Percentiles rank a stretch among this genome's conserved stretches.
Evolutionary conservation across 2,797 vertebrate species (phyloP).

Genomic region (Taenioides sp.): DNA sequence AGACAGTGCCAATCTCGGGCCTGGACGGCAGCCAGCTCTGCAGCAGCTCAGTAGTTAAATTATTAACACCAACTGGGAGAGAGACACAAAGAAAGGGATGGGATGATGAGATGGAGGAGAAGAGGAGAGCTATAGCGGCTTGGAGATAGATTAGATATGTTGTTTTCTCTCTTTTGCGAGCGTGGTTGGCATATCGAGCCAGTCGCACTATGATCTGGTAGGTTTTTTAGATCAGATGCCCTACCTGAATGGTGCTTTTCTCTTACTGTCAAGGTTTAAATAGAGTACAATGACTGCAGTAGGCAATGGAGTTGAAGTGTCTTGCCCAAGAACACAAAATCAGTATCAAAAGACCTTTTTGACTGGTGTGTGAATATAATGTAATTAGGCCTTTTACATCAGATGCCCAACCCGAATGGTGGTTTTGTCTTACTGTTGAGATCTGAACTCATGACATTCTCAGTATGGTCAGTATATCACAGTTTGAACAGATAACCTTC

Average conservation of each 20-base stretch:
- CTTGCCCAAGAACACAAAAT: neutral
- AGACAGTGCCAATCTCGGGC: constrained; percentile 71
- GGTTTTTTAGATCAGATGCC: too few relatives aligned
- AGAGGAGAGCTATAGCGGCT: constrained; percentile 48
- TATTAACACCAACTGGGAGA: constrained; percentile 77
- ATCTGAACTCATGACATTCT: neutral
- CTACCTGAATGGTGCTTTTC: too few relatives aligned
- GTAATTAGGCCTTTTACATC: too few relatives aligned
- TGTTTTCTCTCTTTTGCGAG: constrained; percentile 18
- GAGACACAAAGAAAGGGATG: constrained; percentile 73
- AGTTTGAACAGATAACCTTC: too few relatives aligned
- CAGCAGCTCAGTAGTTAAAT: constrained; percentile 86
- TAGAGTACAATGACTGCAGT: too few relatives aligned
- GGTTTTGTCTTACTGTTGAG: neutral
- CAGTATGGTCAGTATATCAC: too few relatives aligned
- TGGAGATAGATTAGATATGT: neutral
- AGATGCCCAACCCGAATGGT: too few relatives aligned
- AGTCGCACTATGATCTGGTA: neutral
- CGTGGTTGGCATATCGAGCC: neutral
- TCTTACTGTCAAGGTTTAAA: too few relatives aligned
- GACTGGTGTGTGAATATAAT: too few relatives aligned
- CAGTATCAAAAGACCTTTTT: neutral
- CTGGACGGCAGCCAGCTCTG: constrained; percentile 80
- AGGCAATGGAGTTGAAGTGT: neutral
- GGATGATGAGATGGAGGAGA: constrained; percentile 57